Evolutionary conservation across 1,140 invertebrate genomes (phyloP), one percentile per base, ranked within the genome.

Genomic region (Psilanteris sp.): DNA sequence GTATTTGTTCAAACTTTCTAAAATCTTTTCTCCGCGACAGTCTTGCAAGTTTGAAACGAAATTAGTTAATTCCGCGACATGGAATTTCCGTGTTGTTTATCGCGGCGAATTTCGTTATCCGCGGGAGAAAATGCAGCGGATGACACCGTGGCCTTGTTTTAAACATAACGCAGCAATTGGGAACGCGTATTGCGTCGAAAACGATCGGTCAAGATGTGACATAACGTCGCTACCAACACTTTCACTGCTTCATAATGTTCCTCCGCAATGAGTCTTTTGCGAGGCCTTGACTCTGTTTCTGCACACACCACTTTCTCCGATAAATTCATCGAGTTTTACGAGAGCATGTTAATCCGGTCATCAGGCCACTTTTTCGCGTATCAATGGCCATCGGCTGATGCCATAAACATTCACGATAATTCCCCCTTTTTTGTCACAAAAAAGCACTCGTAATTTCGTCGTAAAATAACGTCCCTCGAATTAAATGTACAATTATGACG

Each of bases 241-340:
- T 85, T 86, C 85, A 85, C 85, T 55, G 6, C 27, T 50, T 52
- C 36, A 80, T 77, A 79, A 77, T 79, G 66, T 64, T 74, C 62
- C 37, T 50, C 75, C 15, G 50, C 27, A 59, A 48, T 67, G 36
- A 68, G 72, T 74, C 54, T 71, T 72, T 72, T 41, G 54, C 55
- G 64, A 81, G 81, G 79, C 83, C 85, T 85, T 86, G 85, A 86
- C 85, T 82, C 61, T 57, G 41, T 86, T 86, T 77, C 67, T 78
- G 43, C 59, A 46, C 16, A 41, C 20, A 34, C 11, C 44, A 54
- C 72, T 81, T 79, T 80, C 72, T 52, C 67, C 27, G 36, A 14
- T 16, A 15, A 77, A 74, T 75, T 75, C 27, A 26, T 13, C 66
- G 59, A 4, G 22, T 54, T 61, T 62, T 52, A 59, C 37, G 26